Evolutionary conservation across 2,113 vertebrate genomes (phyloP).

Genomic region (Corythoichthys intestinalis): DNA sequence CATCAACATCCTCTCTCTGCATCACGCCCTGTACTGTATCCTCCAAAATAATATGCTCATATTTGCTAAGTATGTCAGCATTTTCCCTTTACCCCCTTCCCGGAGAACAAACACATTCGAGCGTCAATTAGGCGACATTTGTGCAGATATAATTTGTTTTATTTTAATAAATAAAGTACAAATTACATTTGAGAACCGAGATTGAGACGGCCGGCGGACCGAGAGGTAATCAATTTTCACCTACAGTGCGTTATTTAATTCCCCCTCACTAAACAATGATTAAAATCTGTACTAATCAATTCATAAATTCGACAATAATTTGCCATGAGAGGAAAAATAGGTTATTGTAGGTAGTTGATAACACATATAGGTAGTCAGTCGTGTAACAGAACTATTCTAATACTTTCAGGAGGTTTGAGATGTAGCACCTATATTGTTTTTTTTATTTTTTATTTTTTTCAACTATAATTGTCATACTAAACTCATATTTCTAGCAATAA

Average conservation of each 20-base stretch:
- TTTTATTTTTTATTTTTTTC: constrained; percentile 23
- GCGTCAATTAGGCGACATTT: neutral
- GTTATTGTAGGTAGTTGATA: constrained; percentile 70
- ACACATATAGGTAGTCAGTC: constrained; percentile 70
- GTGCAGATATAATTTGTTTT: constrained; percentile 72
- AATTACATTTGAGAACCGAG: constrained; percentile 86
- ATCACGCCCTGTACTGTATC: constrained; percentile 48
- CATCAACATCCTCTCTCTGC: constrained; percentile 75
- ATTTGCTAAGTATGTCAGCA: neutral
- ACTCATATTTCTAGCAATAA: constrained; percentile 48
- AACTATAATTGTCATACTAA: constrained; percentile 47
- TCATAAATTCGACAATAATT: constrained; percentile 45
- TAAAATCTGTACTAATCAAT: constrained; percentile 55
- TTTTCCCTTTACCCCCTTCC: constrained; percentile 31
- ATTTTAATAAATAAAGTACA: constrained; percentile 95
- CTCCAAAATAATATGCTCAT: neutral
- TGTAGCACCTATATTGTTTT: constrained; percentile 32
- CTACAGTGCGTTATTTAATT: constrained; percentile 66
- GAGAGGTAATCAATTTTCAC: constrained; percentile 92
- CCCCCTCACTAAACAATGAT: constrained; percentile 51
- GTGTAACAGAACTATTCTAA: constrained; percentile 42
- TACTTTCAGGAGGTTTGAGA: constrained; percentile 43
- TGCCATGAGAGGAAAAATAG: constrained; percentile 29
- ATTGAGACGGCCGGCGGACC: constrained; percentile 83
- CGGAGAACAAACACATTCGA: constrained; percentile 13